These are phyloP conservation scores for Nothura maculosa DNA, from an alignment of 2,797 vertebrate species.

Conservation along the genomic window DNA sequence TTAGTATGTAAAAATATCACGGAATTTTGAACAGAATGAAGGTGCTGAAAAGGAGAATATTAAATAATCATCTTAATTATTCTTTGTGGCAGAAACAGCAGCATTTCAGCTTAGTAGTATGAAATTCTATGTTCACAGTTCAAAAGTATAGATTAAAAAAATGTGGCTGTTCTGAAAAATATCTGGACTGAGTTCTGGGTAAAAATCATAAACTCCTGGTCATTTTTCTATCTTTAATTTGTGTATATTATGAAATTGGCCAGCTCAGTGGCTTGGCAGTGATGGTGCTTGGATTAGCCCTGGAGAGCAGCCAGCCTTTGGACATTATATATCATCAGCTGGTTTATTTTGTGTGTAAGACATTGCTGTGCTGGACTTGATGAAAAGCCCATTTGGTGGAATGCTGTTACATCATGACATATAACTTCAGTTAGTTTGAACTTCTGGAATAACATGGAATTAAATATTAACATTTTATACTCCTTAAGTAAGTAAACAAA, in stretches of 20 bases:
- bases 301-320: constrained; percentile 31
- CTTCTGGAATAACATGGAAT: constrained; percentile 45
- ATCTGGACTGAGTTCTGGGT: background rate
- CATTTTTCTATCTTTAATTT: background rate
- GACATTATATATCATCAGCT: constrained; percentile 36
- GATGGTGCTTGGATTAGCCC: constrained; percentile 12
- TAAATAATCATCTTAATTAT: background rate
- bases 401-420: constrained; percentile 57
- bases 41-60: background rate
- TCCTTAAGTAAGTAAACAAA: constrained; percentile 54
- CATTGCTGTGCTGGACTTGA: constrained; percentile 51
- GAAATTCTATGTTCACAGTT: background rate
- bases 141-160: background rate
- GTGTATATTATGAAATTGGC: background rate
- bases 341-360: constrained; percentile 46
- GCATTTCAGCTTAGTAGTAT: background rate
- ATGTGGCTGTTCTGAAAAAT: background rate
- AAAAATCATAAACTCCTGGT: background rate
- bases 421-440: constrained; percentile 49
- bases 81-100: background rate
- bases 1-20: background rate
- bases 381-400: constrained; percentile 22
- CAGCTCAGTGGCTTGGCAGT: background rate
- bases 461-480: constrained; percentile 64
- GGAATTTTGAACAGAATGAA: background rate